Base-by-base conservation (phyloP, 2,113 vertebrate genomes). In the Lucifuga dentata region DNA sequence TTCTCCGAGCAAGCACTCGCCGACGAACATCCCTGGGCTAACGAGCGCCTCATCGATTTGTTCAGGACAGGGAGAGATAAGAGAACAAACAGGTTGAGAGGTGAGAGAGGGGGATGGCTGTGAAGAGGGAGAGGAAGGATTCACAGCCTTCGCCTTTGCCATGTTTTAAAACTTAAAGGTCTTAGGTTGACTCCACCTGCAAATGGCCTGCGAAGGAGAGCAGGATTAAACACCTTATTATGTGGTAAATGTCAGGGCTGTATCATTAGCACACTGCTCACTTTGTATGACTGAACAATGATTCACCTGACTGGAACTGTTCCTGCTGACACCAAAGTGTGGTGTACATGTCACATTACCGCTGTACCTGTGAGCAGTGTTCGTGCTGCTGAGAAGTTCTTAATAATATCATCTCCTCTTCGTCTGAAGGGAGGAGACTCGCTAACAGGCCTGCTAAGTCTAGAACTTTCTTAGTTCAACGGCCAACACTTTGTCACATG, bases 21-120 rank as follows among this genome's bases (percentile, higher is more conserved):
- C 45, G 16, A 74, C 60, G 81, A 87, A 68, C 79, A 73, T 76
- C 85, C 81, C 77, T 62, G 77, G 73, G 66, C 80, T 86, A 71
- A 85, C 48, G 62, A 85, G 74, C 50, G 52, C 20, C 73, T 85
- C 86, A 87, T 85, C 59, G 84, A 89, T 89, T 77, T 0, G 78
- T 83, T 86, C 55, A 55, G 81, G 78, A 86, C 82, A 65, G 58
- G 73, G 33, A 62, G 57, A 84, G 88, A 88, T 85, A 88, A 81
- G 71, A 81, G 73, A 74, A 83, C 77, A 83, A 80, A 80, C 62
- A 68, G 78, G 62, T 11, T 65, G 73, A 60, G 71, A 64, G 66
- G 58, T 53, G 57, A 38, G 46, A 44, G 39, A 50, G 51, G 58
- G 29, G 48, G 49, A n/a, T n/a, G n/a, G n/a, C n/a, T n/a, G n/a